Base-by-base conservation (phyloP, 2,888 invertebrate species). In the Sisyra nigra region DNA sequence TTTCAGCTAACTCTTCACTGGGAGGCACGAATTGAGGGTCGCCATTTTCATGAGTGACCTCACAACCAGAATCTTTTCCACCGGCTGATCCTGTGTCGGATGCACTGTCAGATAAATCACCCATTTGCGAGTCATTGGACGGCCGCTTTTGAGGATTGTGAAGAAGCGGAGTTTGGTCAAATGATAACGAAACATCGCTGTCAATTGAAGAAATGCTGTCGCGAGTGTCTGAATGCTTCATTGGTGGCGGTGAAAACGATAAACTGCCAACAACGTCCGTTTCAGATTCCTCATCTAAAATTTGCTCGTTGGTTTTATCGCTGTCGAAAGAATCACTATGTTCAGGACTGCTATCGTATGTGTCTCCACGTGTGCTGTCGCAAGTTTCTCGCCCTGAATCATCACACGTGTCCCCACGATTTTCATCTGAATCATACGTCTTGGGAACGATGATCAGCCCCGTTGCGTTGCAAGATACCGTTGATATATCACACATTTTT, bases 1-100 rank as follows among this genome's bases (percentile, higher is more conserved):
- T 76, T 47, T 78, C 74, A 9, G 83, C 75, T 29, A 86, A 62
- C 51, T 86, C 86, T 3, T 84, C 84, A 49, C 75, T 78, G 0
- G 86, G 87, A 1, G 74, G 72, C 1, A 65, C 63, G 59, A 77
- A 78, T 1, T 76, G 75, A 3, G 75, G 69, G 53, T 76, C 76
- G 43, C 70, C 71, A 3, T 67, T 55, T 35, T 68, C 67, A 45
- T 63, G 56, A 40, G 73, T 70, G 44, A 74, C 72, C 59, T 79
- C 78, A 56, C 75, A 74, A 47, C 77, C 77, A 44, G 79, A 78
- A 57, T 79, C 79, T 57, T 76, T 76, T 47, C 72, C 74, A 33
- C 71, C 72, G 40, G 71, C 72, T 40, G 74, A 74, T 44, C 74
- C 74, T 33, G 72, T 65, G 43, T 76, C 76, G 14, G 76, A 75